Percentiles rank a stretch among this genome's conserved stretches.
Conservation (phyloP, 2,113 vertebrate genomes). For the Phrynosoma blainvillii region DNA sequence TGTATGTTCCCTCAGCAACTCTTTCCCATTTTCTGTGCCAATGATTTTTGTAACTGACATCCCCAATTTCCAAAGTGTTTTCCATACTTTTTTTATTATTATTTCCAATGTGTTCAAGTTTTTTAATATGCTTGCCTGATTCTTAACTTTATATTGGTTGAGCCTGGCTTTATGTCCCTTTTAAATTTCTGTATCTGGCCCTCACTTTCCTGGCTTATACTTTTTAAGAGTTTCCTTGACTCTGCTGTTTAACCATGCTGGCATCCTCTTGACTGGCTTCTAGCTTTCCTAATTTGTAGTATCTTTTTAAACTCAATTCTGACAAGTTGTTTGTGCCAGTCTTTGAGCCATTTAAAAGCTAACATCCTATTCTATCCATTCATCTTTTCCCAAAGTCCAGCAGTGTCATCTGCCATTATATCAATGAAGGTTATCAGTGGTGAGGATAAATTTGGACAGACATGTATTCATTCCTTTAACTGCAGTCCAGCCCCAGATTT, state of each 20-base stretch:
- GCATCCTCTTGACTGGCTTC: not conserved
- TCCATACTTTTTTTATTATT: no score
- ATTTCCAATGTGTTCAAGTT: no score
- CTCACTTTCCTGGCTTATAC: not conserved
- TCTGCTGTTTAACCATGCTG: not conserved
- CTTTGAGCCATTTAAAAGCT: not conserved
- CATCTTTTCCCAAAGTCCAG: not conserved
- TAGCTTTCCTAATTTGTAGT: not conserved
- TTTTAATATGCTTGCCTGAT: not conserved
- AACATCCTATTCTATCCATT: not conserved
- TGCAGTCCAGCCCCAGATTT: not conserved
- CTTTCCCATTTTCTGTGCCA: no score
- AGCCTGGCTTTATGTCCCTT: no score
- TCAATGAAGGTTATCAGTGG: not conserved
- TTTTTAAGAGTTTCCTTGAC: not conserved
- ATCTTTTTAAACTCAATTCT: not conserved
- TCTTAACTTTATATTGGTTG: not conserved
- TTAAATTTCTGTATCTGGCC: not conserved
- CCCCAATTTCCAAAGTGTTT: no score
- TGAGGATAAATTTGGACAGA: not conserved
- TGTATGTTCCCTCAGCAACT: no score
- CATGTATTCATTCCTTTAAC: not conserved
- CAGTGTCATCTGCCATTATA: not conserved
- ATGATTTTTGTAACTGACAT: no score
- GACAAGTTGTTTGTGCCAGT: not conserved